Base-by-base conservation (phyloP, 35 echinoderm and acorn worm genomes). In the Chiridota heheva region DNA sequence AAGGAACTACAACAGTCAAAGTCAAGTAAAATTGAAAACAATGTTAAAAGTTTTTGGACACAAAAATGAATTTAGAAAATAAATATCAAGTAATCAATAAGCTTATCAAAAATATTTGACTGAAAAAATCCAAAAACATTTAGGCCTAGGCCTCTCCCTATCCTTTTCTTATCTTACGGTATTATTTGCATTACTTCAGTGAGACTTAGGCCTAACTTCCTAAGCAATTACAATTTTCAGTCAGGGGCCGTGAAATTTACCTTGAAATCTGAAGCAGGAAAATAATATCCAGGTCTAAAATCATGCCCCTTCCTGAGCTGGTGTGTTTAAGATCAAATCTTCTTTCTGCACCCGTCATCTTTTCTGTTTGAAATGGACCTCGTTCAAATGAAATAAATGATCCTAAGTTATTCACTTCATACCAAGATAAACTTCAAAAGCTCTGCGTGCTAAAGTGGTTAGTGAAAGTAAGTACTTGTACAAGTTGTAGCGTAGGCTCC, bases 261-360 rank as follows among this genome's bases (percentile, higher is more conserved):
- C 95, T 98, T 98, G 44, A 98, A 98, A 98, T 98, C 95, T 38
- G 95, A 98, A 32, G 95, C 95, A 47, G 95, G 95, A 42, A 98
- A 98, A 61, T 97, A 98, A 70, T 91, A 91, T 61, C 72, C 79
- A 20, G 95, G 93, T 44, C 82, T 81, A 53, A 84, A 98, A 70
- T 98, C 88, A 44, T 73, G 78, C n/a, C 95, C 95, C 49, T 86
- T 83, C 95, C 95, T 36, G 89, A 88, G 66, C 89, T 92, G 27
- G 95, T 98, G 40, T 98, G 78, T 53, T 98, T 90, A 20, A 98
- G 68, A 82, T 98, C 95, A 51, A 91, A 92, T 88, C 93, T 57
- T 72, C 82, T 81, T 12, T 89, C 87, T 62, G 35, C 15, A 26
- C 28, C 3, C 58, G 16, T 61, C 58, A 16, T 27, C 33, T 61